Base-by-base conservation (phyloP, 2,797 vertebrate species). In the Sebastiscus albofasciatus region DNA sequence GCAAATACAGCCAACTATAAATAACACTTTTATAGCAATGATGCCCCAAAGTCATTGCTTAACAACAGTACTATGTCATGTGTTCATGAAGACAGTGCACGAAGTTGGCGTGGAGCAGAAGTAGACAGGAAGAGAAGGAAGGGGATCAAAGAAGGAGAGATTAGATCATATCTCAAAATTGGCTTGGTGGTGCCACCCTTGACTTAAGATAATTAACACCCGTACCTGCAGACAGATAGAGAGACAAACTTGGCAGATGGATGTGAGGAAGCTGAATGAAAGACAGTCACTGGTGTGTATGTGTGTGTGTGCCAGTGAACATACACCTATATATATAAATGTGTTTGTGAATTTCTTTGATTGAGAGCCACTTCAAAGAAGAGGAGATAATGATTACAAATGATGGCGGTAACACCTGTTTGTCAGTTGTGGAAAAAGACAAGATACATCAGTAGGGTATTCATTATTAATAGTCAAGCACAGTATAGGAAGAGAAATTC, bases 81-180 rank as follows among this genome's bases (percentile, higher is more conserved):
- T 85, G 83, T 77, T 72, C 77, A 81, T 77, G 80, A 76, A 73
- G 83, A 69, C n/a, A 79, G 67, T 20, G 80, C 81, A 61, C 12
- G 22, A 18, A 18, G 59, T 82, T 77, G 72, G 79, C 14, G 12
- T 71, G 77, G 74, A 79, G 65, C 62, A 86, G 54, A 76, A 16
- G 68, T 36, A 90, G 87, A 92, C 85, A 83, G 90, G 91, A 92
- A 88, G 82, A 59, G 52, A 83, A 69, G 81, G 79, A 89, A 80
- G 46, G 67, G 5, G 70, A 85, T 90, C 82, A 91, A 92, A 93
- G 90, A 68, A 54, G 62, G 4, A 68, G 80, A 92, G 93, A 92
- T 94, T 93, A 91, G 83, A 93, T 92, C 36, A 67, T 89, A 91
- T 92, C 90, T 90, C 79, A 78, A 89, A 91, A 92, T 85, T 87